These are phyloP conservation scores for Theocolax elegans DNA, from an alignment of 1,140 invertebrate genomes.

Conservation along the genomic window DNA sequence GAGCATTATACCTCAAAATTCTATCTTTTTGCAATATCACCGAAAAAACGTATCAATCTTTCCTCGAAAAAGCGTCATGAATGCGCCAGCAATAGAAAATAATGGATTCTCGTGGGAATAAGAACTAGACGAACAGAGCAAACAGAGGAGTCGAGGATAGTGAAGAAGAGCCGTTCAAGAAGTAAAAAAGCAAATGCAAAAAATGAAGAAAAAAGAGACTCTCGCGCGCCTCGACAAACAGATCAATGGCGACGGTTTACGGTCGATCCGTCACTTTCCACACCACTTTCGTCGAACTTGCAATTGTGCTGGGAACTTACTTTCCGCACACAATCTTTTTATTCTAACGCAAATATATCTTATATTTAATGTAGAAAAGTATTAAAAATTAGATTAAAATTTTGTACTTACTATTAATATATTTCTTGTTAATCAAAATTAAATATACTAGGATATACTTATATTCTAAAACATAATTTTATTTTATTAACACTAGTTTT, in stretches of 20 bases:
- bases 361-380: no score
- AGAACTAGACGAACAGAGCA: constrained; percentile 2
- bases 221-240: constrained; percentile 47
- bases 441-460: no score
- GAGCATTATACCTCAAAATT: no score
- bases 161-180: constrained; percentile 8
- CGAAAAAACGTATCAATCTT: constrained; percentile 10
- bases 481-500: no score
- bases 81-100: constrained; percentile 30
- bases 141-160: constrained; percentile 3
- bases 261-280: constrained; percentile 33
- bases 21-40: no score
- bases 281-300: constrained; percentile 25
- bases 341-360: no score
- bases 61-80: not conserved
- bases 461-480: no score
- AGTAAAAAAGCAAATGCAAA: constrained; percentile 4
- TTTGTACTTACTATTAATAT: no score
- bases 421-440: no score
- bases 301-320: no score
- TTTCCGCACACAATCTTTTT: no score
- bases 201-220: constrained; percentile 26
- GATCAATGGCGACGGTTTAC: constrained; percentile 49
- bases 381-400: no score
- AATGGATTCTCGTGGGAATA: constrained; percentile 14